These are phyloP conservation scores for Mylabris sibirica DNA, from an alignment of 2,888 invertebrate genomes.

Conservation along the genomic window DNA sequence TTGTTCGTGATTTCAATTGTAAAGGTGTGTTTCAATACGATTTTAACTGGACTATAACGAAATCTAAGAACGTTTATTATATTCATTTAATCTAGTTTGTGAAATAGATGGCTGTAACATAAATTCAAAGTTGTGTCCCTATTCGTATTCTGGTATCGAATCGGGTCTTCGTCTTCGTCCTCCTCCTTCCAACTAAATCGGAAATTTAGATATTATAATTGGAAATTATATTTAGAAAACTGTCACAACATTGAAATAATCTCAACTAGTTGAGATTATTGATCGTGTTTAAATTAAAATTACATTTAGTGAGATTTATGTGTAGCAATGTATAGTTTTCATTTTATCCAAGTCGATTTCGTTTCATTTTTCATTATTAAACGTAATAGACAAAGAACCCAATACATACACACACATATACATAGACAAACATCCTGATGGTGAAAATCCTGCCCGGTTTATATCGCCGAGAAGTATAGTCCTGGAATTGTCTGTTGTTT, in stretches of 20 bases:
- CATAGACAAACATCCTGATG: constrained; percentile 5
- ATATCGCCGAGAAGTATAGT: constrained; percentile 15
- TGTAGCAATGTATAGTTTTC: not conserved
- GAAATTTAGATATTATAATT: not conserved
- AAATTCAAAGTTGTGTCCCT: constrained; percentile 67
- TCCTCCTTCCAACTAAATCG: not conserved
- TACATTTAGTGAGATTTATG: not conserved
- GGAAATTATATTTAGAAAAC: not conserved
- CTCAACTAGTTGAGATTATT: not conserved
- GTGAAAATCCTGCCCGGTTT: not conserved
- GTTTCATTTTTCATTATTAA: constrained; percentile 35
- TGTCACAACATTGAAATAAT: not conserved
- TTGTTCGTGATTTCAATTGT: constrained; percentile 16
- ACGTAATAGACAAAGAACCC: constrained; percentile 28
- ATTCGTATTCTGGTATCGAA: not conserved
- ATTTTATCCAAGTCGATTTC: constrained; percentile 23
- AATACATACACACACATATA: constrained; percentile 8
- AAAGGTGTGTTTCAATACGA: constrained; percentile 30
- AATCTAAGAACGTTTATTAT: constrained; percentile 59
- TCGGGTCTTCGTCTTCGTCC: not conserved
- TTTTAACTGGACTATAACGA: constrained; percentile 26
- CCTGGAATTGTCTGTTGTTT: constrained; percentile 53
- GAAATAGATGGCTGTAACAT: constrained; percentile 73
- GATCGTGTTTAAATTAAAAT: not conserved
- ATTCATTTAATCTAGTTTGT: constrained; percentile 63